Evolutionary conservation across 2,113 vertebrate genomes (phyloP).

Genomic region (Nicator chloris): DNA sequence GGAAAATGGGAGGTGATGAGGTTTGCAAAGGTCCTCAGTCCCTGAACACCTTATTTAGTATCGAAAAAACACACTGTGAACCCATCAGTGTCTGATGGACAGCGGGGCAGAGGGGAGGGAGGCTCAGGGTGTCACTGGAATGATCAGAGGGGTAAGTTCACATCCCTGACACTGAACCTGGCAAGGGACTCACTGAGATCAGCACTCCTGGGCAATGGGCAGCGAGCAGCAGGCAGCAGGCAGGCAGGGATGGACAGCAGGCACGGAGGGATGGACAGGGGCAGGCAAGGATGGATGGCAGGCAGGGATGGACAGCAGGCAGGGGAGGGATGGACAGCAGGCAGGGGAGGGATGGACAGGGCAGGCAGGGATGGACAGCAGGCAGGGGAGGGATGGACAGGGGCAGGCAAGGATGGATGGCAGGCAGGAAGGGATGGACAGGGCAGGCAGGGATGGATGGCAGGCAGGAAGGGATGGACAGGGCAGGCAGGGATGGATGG

Average conservation of each 20-base stretch:
- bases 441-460: neutral
- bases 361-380: neutral
- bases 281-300: no score
- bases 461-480: neutral
- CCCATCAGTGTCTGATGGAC: neutral
- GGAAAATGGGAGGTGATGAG: neutral
- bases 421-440: neutral
- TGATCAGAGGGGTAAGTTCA: neutral
- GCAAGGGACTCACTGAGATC: neutral
- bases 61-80: neutral
- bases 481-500: no score
- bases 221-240: rapidly evolving
- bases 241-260: neutral
- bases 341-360: neutral
- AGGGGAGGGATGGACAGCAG: neutral
- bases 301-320: no score
- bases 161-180: neutral
- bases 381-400: no score
- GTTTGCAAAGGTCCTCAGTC: neutral
- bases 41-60: neutral
- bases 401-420: neutral
- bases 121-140: neutral
- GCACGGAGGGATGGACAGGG: neutral
- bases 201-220: rapidly evolving
- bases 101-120: rapidly evolving